Conservation (phyloP, 2,888 invertebrate genomes). For the Geotrupes spiniger region DNA sequence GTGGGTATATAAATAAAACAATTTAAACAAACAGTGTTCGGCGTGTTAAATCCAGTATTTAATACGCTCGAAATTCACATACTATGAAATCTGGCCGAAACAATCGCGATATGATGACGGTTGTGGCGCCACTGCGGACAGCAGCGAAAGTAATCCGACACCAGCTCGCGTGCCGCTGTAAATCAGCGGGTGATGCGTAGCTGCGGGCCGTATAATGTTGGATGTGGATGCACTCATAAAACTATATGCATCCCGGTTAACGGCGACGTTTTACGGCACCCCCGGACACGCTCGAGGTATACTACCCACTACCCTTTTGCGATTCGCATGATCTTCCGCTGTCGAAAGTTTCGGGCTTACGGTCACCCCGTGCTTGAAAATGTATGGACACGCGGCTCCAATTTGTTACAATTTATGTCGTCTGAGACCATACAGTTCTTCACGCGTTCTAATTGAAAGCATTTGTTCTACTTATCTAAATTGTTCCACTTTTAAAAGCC, state of each 20-base stretch:
- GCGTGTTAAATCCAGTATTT: constrained; percentile 35
- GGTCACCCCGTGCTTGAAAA: not conserved
- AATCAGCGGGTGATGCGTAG: constrained; percentile 39
- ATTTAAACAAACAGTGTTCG: constrained; percentile 33
- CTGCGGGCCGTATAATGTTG: constrained; percentile 27
- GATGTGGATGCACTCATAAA: constrained; percentile 32
- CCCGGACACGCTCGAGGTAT: not conserved
- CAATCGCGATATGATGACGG: constrained; percentile 32
- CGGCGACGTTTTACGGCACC: constrained; percentile 15
- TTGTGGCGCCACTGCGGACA: constrained; percentile 35
- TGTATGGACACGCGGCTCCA: constrained; percentile 1
- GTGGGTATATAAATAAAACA: constrained; percentile 31
- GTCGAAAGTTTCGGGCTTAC: constrained; percentile 1
- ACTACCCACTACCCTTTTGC: not conserved
- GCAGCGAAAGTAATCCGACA: constrained; percentile 38
- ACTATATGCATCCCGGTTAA: constrained; percentile 25
- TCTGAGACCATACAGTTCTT: not conserved
- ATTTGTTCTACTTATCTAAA: no score
- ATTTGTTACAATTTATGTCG: not conserved
- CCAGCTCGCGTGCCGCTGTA: constrained; percentile 38
- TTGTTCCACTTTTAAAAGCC: no score
- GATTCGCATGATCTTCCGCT: not conserved
- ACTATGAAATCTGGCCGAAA: constrained; percentile 33
- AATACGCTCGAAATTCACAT: constrained; percentile 30
- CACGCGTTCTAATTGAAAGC: no score